A percentile compares a stretch with the other conserved stretches of the same genome.
phyloP scores from a whole-genome alignment of 2,888 invertebrate genomes.

The Cistogaster globosa region DNA sequence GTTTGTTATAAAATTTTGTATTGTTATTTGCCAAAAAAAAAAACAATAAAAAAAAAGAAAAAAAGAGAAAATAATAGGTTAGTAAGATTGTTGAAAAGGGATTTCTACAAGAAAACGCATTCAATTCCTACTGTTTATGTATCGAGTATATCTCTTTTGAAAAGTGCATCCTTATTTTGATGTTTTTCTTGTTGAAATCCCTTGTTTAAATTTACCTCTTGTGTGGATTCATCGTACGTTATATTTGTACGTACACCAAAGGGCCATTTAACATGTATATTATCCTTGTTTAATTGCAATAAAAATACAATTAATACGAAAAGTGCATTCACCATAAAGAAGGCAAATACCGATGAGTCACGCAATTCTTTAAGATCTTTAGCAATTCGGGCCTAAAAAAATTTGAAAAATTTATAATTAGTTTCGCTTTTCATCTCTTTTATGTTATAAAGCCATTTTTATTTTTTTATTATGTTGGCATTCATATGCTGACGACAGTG shows the following conservation, averaged over 20 bases:
- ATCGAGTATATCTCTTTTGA: not conserved
- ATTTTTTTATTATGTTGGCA: no score
- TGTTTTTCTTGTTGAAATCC: slow-evolving; percentile 74
- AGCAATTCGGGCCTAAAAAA: slow-evolving; percentile 95
- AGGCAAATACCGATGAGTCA: slow-evolving; percentile 97
- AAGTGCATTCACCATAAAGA: slow-evolving; percentile 99
- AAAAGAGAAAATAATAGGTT: slow-evolving; percentile 79
- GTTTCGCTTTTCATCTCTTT: slow-evolving; percentile 14
- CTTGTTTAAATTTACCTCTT: slow-evolving; percentile 90
- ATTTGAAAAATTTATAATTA: slow-evolving; percentile 61
- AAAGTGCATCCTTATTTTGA: not conserved
- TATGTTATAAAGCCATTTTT: not conserved
- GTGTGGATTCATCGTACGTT: slow-evolving; percentile 93
- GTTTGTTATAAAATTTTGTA: slow-evolving; percentile 55
- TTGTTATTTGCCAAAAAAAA: slow-evolving; percentile 64
- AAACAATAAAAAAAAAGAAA: slow-evolving; percentile 75
- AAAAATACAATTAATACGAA: slow-evolving; percentile 99
- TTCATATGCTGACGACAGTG: no score
- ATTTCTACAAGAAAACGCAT: slow-evolving; percentile 75
- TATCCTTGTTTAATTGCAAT: slow-evolving; percentile 98
- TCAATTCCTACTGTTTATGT: not conserved
- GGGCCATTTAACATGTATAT: slow-evolving; percentile 97
- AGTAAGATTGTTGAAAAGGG: slow-evolving; percentile 79
- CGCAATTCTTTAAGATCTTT: slow-evolving; percentile 96
- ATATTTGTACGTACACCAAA: slow-evolving; percentile 97